phyloP scores from a whole-genome alignment of 1,140 invertebrate species.

The Pemphigus obesinymphae region DNA sequence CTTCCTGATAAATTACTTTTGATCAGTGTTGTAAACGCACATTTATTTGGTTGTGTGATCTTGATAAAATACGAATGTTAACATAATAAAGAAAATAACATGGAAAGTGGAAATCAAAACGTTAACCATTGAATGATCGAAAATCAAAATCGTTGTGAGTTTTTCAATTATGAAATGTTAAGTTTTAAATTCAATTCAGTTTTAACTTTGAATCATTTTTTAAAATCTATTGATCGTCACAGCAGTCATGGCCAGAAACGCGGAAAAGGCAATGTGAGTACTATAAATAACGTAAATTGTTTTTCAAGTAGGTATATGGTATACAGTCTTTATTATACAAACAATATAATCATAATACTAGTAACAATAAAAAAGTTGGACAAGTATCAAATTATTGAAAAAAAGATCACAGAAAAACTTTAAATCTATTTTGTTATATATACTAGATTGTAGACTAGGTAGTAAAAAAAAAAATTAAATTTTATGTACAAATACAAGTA shows the following conservation, averaged over 20 bases:
- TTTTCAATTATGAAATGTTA: no score
- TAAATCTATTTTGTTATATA: not conserved
- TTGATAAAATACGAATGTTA: not conserved
- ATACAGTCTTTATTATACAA: not conserved
- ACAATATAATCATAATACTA: not conserved
- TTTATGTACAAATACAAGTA: constrained; percentile 30
- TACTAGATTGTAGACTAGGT: not conserved
- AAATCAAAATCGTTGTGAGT: no score
- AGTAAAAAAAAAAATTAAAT: not conserved
- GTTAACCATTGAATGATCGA: no score
- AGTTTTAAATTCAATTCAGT: no score
- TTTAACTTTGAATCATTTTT: not conserved
- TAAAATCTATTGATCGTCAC: not conserved
- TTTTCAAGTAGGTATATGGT: not conserved
- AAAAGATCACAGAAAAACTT: not conserved
- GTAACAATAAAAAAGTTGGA: not conserved
- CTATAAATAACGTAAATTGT: not conserved
- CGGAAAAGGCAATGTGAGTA: constrained; percentile 80
- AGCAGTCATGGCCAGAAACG: constrained; percentile 63
- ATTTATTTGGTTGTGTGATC: not conserved
- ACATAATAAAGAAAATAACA: no score
- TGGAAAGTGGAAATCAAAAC: no score
- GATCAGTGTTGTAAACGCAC: not conserved
- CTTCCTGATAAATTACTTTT: not conserved
- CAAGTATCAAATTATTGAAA: not conserved